Evolutionary conservation across 1,140 invertebrate species (phyloP).

Genomic region (Drosophila lini): DNA sequence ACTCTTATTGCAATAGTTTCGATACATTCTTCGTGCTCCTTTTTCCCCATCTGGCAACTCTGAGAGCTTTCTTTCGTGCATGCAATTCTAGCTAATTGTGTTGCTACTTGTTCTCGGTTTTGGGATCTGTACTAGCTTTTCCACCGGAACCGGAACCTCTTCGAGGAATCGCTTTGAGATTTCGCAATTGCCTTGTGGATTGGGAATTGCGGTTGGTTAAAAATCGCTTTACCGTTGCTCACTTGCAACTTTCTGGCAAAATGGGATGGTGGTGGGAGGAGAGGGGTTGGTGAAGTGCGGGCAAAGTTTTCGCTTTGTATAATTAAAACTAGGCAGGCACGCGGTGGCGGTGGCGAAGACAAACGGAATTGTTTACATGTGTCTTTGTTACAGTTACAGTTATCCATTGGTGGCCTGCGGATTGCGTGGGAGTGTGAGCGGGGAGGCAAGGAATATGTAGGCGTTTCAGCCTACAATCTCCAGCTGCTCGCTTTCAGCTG

Average conservation of each 20-base stretch:
- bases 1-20: background rate
- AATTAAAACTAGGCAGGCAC: conserved; percentile 70
- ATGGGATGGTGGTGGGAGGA: background rate
- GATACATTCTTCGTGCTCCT: background rate
- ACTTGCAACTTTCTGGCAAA: conserved; percentile 28
- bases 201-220: conserved; percentile 37
- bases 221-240: conserved; percentile 53
- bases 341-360: conserved; percentile 40
- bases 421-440: background rate
- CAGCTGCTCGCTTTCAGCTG: conserved; percentile 30
- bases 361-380: conserved; percentile 80
- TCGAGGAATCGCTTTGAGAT: background rate
- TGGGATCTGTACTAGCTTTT: background rate
- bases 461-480: conserved; percentile 32
- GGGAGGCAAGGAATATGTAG: conserved; percentile 10
- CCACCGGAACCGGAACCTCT: background rate
- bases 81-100: background rate
- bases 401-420: conserved; percentile 62
- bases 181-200: conserved; percentile 26
- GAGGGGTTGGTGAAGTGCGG: conserved; percentile 29
- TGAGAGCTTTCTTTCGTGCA: background rate
- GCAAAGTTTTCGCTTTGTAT: conserved; percentile 77
- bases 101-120: background rate
- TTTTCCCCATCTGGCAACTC: background rate
- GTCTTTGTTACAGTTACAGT: conserved; percentile 75